Percentiles rank a stretch among this genome's conserved stretches.
Evolutionary conservation across 30 jellyfish, hydroid and myxozoan species (phyloP).

Genomic region (Hydractinia echinata): DNA sequence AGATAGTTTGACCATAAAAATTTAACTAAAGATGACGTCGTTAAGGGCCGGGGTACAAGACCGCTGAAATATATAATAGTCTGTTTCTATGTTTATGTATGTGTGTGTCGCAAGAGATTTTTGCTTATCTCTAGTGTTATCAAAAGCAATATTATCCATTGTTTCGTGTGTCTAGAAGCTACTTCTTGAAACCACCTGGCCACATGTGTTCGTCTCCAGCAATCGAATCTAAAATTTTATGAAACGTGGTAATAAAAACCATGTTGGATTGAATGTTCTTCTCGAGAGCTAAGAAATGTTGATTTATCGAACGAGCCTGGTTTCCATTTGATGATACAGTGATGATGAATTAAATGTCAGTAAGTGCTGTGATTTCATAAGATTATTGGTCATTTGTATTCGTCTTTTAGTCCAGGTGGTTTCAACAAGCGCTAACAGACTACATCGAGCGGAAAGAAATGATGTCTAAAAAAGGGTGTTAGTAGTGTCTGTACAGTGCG

Average conservation of each 20-base stretch:
- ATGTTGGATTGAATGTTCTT: neutral
- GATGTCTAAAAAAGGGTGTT: neutral
- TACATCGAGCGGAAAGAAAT: slow-evolving; percentile 20
- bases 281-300: slow-evolving; percentile 14
- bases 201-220: slow-evolving; percentile 50
- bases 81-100: too few species aligned
- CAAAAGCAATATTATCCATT: neutral
- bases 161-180: slow-evolving; percentile 26
- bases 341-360: too few species aligned
- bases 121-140: too few species aligned
- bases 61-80: too few species aligned
- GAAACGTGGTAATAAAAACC: neutral
- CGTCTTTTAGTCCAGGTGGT: slow-evolving; percentile 27
- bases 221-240: slow-evolving; percentile 38
- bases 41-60: too few species aligned
- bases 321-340: too few species aligned
- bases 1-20: too few species aligned
- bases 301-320: neutral
- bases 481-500: too few species aligned
- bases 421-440: slow-evolving; percentile 12
- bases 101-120: too few species aligned
- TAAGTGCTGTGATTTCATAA: too few species aligned
- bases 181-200: slow-evolving; percentile 50
- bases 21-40: too few species aligned
- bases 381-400: neutral